Evolutionary conservation across 2,797 vertebrate genomes (phyloP), one percentile per base, ranked within the genome.

Genomic region (Micromesistius poutassou): DNA sequence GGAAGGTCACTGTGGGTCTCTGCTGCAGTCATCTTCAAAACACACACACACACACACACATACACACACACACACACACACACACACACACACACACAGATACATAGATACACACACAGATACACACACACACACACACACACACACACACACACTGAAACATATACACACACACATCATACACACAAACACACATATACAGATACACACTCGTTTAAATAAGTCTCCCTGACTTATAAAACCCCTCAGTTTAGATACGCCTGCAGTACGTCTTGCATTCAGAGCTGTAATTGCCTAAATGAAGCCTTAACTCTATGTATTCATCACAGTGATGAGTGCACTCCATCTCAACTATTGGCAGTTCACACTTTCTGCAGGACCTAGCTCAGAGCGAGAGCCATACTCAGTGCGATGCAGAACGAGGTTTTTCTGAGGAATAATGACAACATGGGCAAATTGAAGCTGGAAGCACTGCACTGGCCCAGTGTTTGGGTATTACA

Each of bases 1-100:
- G 86, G 76, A 80, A 90, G 92, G 92, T 92, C 90, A 88, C 88
- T 86, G 84, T 89, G 46, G 46, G 22, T 55, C 16, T 55, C 46
- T 55, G 6, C 89, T 22, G 62, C 85, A 85, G 80, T 91, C 90
- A 90, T 89, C 88, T 81, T 81, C 83, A 88, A 77, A 90, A 84
- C 30, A 36, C 72, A 80, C 76, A 76, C 46, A 83, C 87, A 83
- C 87, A 84, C 87, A 76, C 66, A 9, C 79, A 76, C 30, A 40
- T 71, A 80, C 76, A 77, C 14, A 83, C 87, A 84, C 87, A 76
- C 50, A 8, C 79, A 76, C 30, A 35, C 72, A 79, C 76, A 77
- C 46, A 84, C 87, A 84, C 87, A 77, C 66, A 10, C 80, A 77
- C 30, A 40, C 72, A 79, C 75, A 77, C 19, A 84, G 86, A 84